Evolutionary conservation across 2,113 vertebrate genomes (phyloP).

Genomic region (Pseudonaja textilis): DNA sequence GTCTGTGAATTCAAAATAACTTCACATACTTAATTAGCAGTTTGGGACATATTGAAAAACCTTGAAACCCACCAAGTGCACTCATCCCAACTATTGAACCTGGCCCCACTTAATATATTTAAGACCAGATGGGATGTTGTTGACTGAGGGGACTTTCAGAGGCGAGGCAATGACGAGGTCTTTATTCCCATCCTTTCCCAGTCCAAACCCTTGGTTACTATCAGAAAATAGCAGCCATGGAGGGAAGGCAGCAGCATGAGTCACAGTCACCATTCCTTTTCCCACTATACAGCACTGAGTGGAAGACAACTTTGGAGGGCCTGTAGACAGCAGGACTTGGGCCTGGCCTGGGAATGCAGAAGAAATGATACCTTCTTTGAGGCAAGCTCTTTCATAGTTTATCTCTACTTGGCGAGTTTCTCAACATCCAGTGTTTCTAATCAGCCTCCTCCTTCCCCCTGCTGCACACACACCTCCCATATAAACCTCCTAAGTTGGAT

Average conservation of each 20-base stretch:
- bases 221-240: not conserved
- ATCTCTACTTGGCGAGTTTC: not conserved
- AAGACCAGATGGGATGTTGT: slow-evolving; percentile 1
- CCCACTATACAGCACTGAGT: not conserved
- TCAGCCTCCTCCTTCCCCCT: not conserved
- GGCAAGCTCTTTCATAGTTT: not conserved
- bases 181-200: not conserved
- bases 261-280: not conserved
- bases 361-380: not conserved
- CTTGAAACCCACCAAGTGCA: slow-evolving; percentile 32
- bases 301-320: rapidly evolving
- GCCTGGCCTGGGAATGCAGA: not conserved
- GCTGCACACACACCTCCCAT: not conserved
- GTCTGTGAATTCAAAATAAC: not conserved
- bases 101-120: not conserved
- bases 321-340: rapidly evolving
- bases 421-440: not conserved
- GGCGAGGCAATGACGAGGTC: not conserved
- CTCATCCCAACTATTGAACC: not conserved
- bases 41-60: slow-evolving; percentile 24
- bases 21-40: slow-evolving; percentile 30
- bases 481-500: not conserved
- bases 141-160: not conserved
- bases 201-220: not conserved
- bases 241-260: not conserved